These are phyloP conservation scores for Sylvia borin DNA, from an alignment of 2,797 vertebrate genomes.

Conservation along the genomic window DNA sequence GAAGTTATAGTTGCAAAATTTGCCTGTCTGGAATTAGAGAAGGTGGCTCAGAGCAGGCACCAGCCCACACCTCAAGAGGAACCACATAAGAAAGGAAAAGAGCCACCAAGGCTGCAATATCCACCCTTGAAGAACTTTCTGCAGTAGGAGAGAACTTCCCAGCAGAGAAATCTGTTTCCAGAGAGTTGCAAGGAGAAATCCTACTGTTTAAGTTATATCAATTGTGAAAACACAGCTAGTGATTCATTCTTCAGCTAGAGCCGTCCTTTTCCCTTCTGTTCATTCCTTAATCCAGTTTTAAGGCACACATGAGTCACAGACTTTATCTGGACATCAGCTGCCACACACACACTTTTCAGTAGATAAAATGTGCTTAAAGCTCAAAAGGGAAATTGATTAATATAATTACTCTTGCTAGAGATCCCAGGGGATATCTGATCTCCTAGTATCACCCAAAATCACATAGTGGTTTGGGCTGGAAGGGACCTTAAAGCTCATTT, in stretches of 20 bases:
- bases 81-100: not conserved
- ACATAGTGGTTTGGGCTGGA: not conserved
- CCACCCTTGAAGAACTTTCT: not conserved
- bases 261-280: not conserved
- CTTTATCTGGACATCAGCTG: not conserved
- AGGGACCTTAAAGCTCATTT: not conserved
- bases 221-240: not conserved
- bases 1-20: slow-evolving; percentile 11
- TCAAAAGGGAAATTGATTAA: not conserved
- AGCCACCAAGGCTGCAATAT: not conserved
- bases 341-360: not conserved
- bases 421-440: not conserved
- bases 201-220: not conserved
- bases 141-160: not conserved
- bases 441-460: not conserved
- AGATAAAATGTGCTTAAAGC: not conserved
- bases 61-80: not conserved
- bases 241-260: not conserved
- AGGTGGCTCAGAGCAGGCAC: not conserved
- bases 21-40: not conserved
- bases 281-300: not conserved
- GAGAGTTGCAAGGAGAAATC: not conserved
- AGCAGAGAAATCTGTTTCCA: not conserved
- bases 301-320: not conserved
- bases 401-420: not conserved